Base-by-base conservation (phyloP, 2,113 vertebrate genomes). In the Trochalopteron elliotii region DNA sequence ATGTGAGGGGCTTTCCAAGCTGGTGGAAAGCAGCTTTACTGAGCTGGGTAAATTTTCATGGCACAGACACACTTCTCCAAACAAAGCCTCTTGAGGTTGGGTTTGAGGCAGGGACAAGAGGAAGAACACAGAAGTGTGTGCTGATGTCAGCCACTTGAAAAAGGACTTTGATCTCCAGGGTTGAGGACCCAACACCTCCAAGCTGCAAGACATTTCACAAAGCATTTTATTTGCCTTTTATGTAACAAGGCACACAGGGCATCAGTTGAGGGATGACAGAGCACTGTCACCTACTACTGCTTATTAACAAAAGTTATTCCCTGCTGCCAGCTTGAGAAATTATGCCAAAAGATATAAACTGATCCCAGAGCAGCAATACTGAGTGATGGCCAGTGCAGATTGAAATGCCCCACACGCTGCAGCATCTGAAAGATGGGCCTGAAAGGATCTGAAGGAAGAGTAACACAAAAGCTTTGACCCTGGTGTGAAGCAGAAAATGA, bases 331-430 rank as follows among this genome's bases (percentile, higher is more conserved):
- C 42, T 86, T 3, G 7, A 47, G 60, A 72, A 92, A 53, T 9
- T 40, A 64, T 27, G 12, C 44, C 27, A n/a, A 35, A 39, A 75
- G 49, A 45, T 23, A 39, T 0, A 20, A 61, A 75, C 24, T 44
- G 31, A 39, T 71, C 78, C 42, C 76, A 84, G 60, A 89, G 49
- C 77, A 70, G 33, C 68, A 45, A 23, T 16, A 80, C 2, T 0
- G 20, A 77, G 67, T 0, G 0, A 42, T 16, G 6, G 18, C 22
- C 49, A n/a, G 50, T 1, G 5, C 28, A 31, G 52, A 74, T 0
- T 35, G 45, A 60, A 64, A 56, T 3, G 20, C 21, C 45, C 25
- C 60, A 24, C 24, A 10, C 0, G 0, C 19, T 39, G 40, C 60
- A 55, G 30, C 5, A 0, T 12, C 52, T 39, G 4, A 47, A 52